Conservation (phyloP, 35 echinoderm and acorn worm genomes). For the Apostichopus parvimensis region DNA sequence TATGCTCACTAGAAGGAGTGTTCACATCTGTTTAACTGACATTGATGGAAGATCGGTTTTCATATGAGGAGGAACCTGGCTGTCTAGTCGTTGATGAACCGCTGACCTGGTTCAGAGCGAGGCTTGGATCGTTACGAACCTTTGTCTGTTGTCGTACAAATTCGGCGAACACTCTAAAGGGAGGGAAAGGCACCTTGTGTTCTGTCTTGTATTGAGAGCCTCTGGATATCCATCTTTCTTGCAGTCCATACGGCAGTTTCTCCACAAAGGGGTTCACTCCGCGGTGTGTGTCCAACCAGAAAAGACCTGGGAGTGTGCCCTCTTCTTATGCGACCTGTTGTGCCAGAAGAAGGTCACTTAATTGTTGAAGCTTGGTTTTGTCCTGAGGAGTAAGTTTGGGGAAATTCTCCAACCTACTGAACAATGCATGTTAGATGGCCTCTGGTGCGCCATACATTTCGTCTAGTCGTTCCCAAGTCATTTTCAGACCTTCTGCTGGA, state of each 20-base stretch:
- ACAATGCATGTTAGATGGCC: constrained; percentile 19
- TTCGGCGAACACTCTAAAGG: constrained; percentile 47
- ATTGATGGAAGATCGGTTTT: neutral
- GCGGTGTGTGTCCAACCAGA: constrained; percentile 34
- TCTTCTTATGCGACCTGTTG: constrained; percentile 49
- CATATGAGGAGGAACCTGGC: neutral
- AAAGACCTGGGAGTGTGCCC: constrained; percentile 30
- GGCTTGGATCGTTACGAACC: constrained; percentile 59
- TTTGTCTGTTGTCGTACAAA: constrained; percentile 48
- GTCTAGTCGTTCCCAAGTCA: constrained; percentile 44
- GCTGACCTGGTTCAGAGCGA: neutral
- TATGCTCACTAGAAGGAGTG: too few species aligned
- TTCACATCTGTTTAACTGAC: neutral
- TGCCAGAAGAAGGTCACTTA: constrained; percentile 39
- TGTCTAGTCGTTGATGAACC: neutral
- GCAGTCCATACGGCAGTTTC: constrained; percentile 46
- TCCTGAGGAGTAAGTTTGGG: constrained; percentile 6
- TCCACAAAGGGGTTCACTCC: constrained; percentile 48
- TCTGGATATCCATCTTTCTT: constrained; percentile 50
- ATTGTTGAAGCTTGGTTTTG: constrained; percentile 39
- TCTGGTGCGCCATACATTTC: constrained; percentile 15
- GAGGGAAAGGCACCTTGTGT: constrained; percentile 33
- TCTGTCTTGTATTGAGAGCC: constrained; percentile 26
- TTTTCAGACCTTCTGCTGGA: constrained; percentile 22
- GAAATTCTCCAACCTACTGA: constrained; percentile 45